Base-by-base conservation (phyloP, 1,140 invertebrate genomes). In the Antheraea mylitta region DNA sequence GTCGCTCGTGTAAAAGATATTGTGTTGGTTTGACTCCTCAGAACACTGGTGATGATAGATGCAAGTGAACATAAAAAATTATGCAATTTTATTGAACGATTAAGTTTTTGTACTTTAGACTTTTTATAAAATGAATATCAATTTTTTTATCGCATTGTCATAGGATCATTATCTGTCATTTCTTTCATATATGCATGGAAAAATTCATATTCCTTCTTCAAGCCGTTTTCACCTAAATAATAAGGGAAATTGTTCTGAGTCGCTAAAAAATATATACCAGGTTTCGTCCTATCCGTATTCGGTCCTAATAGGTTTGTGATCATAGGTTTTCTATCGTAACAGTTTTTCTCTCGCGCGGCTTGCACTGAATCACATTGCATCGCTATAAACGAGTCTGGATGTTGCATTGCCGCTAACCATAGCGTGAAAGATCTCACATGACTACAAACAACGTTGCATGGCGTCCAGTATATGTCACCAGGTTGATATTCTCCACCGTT, bases 401-500 rank as follows among this genome's bases (percentile, higher is more conserved):
- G 58, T 19, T 69, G 66, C 3, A 90, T 13, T 8, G 84, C 80
- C 3, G 82, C 67, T 6, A 82, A 30, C 86, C 86, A 90, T 0
- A 89, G 2, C 0, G 72, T 75, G 61, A 69, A 83, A 4, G 85
- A 72, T 48, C 85, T 72, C 0, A 82, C 68, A 59, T 90, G 88
- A 59, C 86, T 88, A 62, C 88, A 89, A 0, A 89, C 6, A 0
- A 79, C 58, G 36, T 74, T 78, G 19, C 88, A 90, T 0, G 79
- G 77, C 7, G 78, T 64, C 81, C 80, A 85, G 13, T 80, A 58
- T 3, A 89, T 0, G 16, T 83, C 79, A 0, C 94, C 95, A 0
- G 96, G 95, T 75, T 97, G 96, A 13, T 92, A 77, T 67, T 93
- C 92, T 0, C 96, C 96, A 1, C 96, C 96, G 74, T 96, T 96